Conservation (phyloP, 2,888 invertebrate species). For the Drosophila aldrichi region DNA sequence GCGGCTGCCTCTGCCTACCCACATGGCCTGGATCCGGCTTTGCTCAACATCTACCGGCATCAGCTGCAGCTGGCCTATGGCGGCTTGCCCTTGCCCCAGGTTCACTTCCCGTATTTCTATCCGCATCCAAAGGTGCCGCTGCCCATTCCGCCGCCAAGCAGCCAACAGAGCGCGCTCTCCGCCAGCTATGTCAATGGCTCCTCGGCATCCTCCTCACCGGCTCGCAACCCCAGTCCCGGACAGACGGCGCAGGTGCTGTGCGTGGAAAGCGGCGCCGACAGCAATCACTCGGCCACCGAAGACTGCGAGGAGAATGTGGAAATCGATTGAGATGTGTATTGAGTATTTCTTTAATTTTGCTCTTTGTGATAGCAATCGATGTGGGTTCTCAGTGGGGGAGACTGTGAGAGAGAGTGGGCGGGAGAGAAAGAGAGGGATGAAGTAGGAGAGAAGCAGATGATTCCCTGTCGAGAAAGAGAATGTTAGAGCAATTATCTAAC, state of each 20-base stretch:
- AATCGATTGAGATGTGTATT: constrained; percentile 79
- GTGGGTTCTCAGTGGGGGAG: constrained; percentile 28
- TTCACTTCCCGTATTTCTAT: constrained; percentile 85
- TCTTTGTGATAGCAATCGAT: constrained; percentile 63
- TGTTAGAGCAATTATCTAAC: constrained; percentile 18
- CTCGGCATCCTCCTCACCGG: constrained; percentile 79
- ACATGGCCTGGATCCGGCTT: constrained; percentile 84
- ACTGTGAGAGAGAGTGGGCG: not conserved
- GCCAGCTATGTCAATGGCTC: constrained; percentile 60
- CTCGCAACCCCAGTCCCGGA: constrained; percentile 64
- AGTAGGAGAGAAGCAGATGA: not conserved
- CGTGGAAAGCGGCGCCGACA: constrained; percentile 73
- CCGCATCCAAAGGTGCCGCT: constrained; percentile 84
- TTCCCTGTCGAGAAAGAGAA: not conserved
- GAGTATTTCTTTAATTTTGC: constrained; percentile 16
- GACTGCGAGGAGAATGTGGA: constrained; percentile 85
- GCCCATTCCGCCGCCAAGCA: constrained; percentile 83
- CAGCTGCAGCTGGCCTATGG: constrained; percentile 85
- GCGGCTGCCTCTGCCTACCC: constrained; percentile 61
- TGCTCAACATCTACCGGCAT: constrained; percentile 85
- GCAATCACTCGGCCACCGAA: constrained; percentile 74
- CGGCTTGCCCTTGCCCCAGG: constrained; percentile 84
- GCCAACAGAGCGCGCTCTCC: constrained; percentile 34
- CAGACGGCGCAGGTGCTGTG: constrained; percentile 41
- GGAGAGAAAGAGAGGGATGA: not conserved